Evolutionary conservation across 2,797 vertebrate species (phyloP), one percentile per base, ranked within the genome.

Genomic region (Aythya fuligula): DNA sequence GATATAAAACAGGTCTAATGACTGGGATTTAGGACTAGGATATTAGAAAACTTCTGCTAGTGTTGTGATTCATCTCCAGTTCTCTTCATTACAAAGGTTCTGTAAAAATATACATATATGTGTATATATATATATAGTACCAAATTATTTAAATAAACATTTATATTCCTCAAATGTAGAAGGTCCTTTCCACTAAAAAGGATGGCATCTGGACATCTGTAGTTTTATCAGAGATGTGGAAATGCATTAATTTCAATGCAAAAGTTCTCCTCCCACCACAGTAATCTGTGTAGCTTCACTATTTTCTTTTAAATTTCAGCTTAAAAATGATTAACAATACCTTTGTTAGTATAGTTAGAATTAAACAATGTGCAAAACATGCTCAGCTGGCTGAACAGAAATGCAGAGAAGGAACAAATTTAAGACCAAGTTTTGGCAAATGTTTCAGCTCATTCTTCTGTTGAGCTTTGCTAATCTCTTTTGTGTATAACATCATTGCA

Each of bases 391-490:
- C 43, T 89, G 56, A 65, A 43, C 4, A n/a, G 65, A 41, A 77
- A 38, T 64, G 20, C 13, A 39, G 56, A 69, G 56, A 72, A 53
- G 10, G 19, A 86, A 65, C 8, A 49, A 25, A 54, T 32, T 91
- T 82, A 39, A 60, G n/a, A 21, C 1, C 1, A 34, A 6, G 1
- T 83, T 60, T 54, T 0, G 0, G 47, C 51, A 56, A 16, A 43
- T 81, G 8, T 72, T 81, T 77, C 65, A 49, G 22, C 30, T 57
- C 4, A 67, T 64, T 16, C 24, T 64, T 64, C 51, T 65, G 1
- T 13, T 70, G 51, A 82, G 39, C 39, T 72, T 88, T 56, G 32
- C 53, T 38, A 53, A 0, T 69, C 34, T 74, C 45, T 39, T 78
- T 25, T 74, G n/a, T 57, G 24, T 83, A 24, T n/a, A 45, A 25